Evolutionary conservation across 2,888 invertebrate genomes (phyloP), one percentile per base, ranked within the genome.

Genomic region (Pomacea canaliculata): DNA sequence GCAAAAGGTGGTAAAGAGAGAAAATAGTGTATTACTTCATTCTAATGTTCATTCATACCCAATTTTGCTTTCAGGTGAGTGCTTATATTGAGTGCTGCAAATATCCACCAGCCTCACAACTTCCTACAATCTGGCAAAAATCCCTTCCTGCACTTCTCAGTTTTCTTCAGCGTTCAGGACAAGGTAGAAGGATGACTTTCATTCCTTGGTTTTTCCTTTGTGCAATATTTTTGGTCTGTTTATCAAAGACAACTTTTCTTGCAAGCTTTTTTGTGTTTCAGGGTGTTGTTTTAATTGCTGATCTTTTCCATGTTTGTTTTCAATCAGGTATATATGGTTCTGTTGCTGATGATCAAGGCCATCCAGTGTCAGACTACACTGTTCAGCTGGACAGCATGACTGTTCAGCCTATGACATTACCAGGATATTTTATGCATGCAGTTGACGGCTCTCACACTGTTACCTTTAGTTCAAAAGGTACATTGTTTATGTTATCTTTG

Each of bases 81-180:
- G 93, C 94, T 7, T 94, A 95, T 27, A 90, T 97, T 49, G 94
- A 94, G 75, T 97, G 97, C 86, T 97, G 97, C 88, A 95, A 95
- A 83, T 95, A 95, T 93, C 96, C 97, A 0, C 86, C 90, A 0
- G 92, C 93, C n/a, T 90, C 88, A 0, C 92, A 93, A 70, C 92
- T 96, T n/a, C 94, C 94, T 0, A 92, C 92, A 80, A 93, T 95
- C 13, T 96, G 96, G 95, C 93, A 94, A 82, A 93, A 94, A 78
- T 94, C 94, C 85, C 86, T 91, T 76, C 84, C 86, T 16, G 84
- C 91, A 8, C 72, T 92, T 46, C 77, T 90, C 81, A 85, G 69
- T 86, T 93, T 67, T 90, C 92, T 74, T 91, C 92, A 83, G 62
- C 84, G 84, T 67, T 83, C 89, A 70, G 74, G 84, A 67, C 89